A percentile compares a stretch with the other conserved stretches of the same genome.
phyloP scores from a whole-genome alignment of 2,113 vertebrate genomes.

The Bubo bubo region DNA sequence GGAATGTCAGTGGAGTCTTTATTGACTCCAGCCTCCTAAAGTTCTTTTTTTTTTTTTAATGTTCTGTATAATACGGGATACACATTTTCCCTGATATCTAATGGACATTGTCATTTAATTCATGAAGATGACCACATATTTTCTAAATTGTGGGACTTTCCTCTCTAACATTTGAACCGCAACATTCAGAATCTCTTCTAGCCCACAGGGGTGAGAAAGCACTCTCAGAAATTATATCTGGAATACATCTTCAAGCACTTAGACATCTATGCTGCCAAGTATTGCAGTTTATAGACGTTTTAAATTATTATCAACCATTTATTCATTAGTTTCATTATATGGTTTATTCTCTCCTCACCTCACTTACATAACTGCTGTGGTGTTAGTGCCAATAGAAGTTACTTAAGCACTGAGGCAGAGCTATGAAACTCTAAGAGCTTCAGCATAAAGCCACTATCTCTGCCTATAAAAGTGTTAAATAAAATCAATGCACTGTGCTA shows the following conservation, averaged over 20 bases:
- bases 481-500: conserved; percentile 1
- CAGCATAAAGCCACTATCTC: neutral
- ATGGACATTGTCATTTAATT: neutral
- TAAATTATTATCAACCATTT: neutral
- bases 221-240: neutral
- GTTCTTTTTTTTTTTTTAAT: neutral
- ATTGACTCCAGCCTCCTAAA: neutral
- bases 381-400: neutral
- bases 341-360: neutral
- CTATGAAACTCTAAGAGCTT: neutral
- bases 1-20: neutral
- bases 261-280: neutral
- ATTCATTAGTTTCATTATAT: neutral
- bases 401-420: neutral
- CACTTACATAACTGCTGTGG: neutral
- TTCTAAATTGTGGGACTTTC: neutral
- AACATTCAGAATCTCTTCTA: neutral
- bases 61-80: neutral
- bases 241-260: neutral
- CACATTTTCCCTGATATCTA: neutral
- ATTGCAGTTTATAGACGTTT: neutral
- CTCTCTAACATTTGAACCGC: neutral
- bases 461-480: neutral
- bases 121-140: neutral
- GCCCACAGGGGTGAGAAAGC: neutral